Evolutionary conservation across 2,888 invertebrate genomes (phyloP).

Genomic region (Icerya purchasi): DNA sequence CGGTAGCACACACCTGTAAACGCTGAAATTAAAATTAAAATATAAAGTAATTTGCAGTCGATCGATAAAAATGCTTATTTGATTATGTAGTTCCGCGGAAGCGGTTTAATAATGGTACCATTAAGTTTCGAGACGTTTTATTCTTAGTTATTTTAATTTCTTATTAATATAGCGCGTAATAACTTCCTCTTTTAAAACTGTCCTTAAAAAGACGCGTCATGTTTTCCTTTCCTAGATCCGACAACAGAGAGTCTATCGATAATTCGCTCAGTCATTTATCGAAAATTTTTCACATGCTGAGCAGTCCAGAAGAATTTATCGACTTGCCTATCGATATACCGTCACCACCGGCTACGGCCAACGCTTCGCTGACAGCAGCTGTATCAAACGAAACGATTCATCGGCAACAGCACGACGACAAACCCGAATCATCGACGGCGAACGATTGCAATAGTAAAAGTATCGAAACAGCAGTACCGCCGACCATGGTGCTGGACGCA

Average conservation of each 20-base stretch:
- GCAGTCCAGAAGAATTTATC: slow-evolving; percentile 4
- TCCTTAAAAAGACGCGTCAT: too few relatives aligned
- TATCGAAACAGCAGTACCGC: background rate
- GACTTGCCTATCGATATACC: background rate
- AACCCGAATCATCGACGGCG: background rate
- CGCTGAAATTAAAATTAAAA: too few relatives aligned
- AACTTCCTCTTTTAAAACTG: too few relatives aligned
- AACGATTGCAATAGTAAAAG: background rate
- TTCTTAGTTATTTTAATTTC: too few relatives aligned
- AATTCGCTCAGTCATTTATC: slow-evolving; percentile 7
- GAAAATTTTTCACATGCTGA: slow-evolving; percentile 7
- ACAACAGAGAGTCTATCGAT: background rate
- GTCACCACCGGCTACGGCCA: background rate
- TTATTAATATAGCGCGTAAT: too few relatives aligned
- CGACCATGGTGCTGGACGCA: background rate
- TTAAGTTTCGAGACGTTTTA: too few relatives aligned
- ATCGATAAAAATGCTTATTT: too few relatives aligned
- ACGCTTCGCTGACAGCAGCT: background rate
- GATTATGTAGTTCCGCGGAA: too few relatives aligned
- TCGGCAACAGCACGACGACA: background rate
- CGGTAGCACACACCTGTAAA: too few relatives aligned
- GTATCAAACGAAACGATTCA: background rate
- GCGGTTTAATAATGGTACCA: too few relatives aligned
- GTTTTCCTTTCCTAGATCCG: background rate
- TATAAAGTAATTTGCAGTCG: too few relatives aligned